Base-by-base conservation (phyloP, 1,140 invertebrate genomes). In the Mycetomoellerius zeteki region DNA sequence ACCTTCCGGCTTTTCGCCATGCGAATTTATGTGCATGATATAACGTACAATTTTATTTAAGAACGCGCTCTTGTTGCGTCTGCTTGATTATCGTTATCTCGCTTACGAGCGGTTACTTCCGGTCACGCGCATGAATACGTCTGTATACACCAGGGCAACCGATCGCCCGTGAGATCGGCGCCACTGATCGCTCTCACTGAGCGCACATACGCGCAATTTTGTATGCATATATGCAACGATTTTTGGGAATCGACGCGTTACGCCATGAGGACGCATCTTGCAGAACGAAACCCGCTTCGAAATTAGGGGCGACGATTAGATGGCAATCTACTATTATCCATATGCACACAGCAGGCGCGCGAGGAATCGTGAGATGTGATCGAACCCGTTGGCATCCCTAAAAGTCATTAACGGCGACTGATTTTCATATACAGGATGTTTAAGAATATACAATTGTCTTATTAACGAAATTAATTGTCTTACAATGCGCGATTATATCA, bases 51-150 rank as follows among this genome's bases (percentile, higher is more conserved):
- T 86, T 88, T 87, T 77, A 77, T 43, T 69, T 80, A 73, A 86
- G 60, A 69, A 71, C 65, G 64, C 65, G 19, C 12, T 60, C 67
- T 73, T 64, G 54, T 43, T 50, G 73, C 50, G 80, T 85, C 71
- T 50, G 52, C 75, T 47, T 78, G 75, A 86, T 88, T 88, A 88
- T 88, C 58, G 85, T 86, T 86, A 88, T 88, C 87, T 78, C 7
- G 37, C 47, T 30, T 24, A 30, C 84, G 60, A 47, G 27, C 62
- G 67, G 21, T 80, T 50, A 80, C 85, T 86, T 86, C 85, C 85
- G 85, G 85, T 77, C 85, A 52, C 37, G 80, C 67, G 24, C 19
- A 82, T 58, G n/a, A 72, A 67, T 27, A 67, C 60, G 60, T 27
- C 33, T 7, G n/a, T 21, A n/a, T 24, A 14, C 6, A 37, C 21